These are phyloP conservation scores for Sitta carolinensis DNA, from an alignment of 2,797 vertebrate genomes.

Conservation along the genomic window DNA sequence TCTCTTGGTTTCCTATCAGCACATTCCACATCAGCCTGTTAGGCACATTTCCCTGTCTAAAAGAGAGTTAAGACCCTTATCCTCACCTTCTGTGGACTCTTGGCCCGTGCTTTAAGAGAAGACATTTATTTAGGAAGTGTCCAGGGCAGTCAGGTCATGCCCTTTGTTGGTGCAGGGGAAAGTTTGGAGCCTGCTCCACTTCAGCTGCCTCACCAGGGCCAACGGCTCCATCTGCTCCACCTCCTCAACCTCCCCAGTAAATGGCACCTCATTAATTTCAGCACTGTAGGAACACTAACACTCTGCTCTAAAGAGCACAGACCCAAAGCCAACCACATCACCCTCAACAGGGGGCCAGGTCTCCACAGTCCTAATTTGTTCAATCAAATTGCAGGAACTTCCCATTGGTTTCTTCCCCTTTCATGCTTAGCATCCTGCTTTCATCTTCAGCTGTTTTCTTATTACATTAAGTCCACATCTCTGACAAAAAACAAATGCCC, in stretches of 20 bases:
- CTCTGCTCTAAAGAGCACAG: background rate
- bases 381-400: background rate
- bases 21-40: background rate
- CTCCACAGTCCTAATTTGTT: background rate
- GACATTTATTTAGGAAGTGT: background rate
- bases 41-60: background rate
- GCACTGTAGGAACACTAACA: background rate
- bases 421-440: background rate
- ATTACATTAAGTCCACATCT: background rate
- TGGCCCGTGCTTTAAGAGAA: background rate
- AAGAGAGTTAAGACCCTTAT: background rate
- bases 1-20: background rate
- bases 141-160: background rate
- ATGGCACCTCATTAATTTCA: background rate
- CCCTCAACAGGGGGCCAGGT: fast-evolving
- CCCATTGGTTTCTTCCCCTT: background rate
- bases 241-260: background rate
- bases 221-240: background rate
- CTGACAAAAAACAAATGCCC: background rate
- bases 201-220: background rate
- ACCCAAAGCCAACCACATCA: background rate
- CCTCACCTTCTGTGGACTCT: background rate
- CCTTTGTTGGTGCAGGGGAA: background rate
- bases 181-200: background rate
- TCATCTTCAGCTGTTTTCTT: conserved; percentile 25